Evolutionary conservation across 2,797 vertebrate genomes (phyloP).

Genomic region (Micrastur ruficollis): DNA sequence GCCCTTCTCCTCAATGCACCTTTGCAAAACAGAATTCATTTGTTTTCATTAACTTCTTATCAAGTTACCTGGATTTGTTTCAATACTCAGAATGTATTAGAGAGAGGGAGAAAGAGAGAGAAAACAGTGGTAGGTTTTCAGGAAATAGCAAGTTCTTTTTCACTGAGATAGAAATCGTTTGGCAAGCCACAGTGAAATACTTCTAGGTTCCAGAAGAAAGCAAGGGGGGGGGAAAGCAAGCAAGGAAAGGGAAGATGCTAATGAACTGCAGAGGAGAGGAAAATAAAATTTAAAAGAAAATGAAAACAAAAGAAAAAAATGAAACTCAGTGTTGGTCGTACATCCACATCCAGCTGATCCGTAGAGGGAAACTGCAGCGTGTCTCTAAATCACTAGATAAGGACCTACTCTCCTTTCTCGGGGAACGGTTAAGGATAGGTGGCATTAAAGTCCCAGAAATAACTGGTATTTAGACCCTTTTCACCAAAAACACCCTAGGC

Average conservation of each 20-base stretch:
- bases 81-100: slow-evolving; percentile 52
- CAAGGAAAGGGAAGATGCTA: slow-evolving; percentile 67
- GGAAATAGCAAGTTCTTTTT: slow-evolving; percentile 85
- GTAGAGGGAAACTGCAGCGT: background rate
- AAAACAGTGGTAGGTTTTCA: slow-evolving; percentile 72
- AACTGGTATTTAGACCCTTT: background rate
- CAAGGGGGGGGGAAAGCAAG: background rate
- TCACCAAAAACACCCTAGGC: background rate
- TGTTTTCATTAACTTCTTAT: slow-evolving; percentile 72
- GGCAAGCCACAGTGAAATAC: slow-evolving; percentile 78
- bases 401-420: background rate
- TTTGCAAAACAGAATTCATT: slow-evolving; percentile 59
- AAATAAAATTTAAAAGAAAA: slow-evolving; percentile 60
- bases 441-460: background rate
- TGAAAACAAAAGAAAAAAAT: slow-evolving; percentile 44
- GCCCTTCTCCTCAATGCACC: slow-evolving; percentile 13
- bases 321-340: slow-evolving; percentile 46
- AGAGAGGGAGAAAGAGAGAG: background rate
- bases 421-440: background rate
- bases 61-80: slow-evolving; percentile 74
- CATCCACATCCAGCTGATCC: slow-evolving; percentile 14
- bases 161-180: slow-evolving; percentile 84
- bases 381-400: background rate
- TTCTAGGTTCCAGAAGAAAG: slow-evolving; percentile 74
- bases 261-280: slow-evolving; percentile 68